phyloP scores from a whole-genome alignment of 2,113 vertebrate species.

The Notiomystis cincta region DNA sequence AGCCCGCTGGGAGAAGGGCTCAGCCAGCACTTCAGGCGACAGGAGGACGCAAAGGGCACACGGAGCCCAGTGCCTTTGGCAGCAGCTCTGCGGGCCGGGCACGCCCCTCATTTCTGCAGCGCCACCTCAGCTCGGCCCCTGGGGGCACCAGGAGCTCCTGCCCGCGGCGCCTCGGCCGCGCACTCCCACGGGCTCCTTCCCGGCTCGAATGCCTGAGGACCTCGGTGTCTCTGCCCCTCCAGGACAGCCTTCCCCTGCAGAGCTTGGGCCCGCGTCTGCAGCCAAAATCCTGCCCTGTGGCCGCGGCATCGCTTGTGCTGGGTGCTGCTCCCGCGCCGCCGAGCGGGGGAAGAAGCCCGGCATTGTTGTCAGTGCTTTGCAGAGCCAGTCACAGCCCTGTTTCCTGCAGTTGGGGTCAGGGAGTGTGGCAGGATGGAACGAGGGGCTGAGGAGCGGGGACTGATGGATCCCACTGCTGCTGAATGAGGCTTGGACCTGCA shows the following conservation, averaged over 20 bases:
- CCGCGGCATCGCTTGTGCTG: not conserved
- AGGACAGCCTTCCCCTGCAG: not conserved
- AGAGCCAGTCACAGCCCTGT: constrained; percentile 29
- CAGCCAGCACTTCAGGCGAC: not conserved
- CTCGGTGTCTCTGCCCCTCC: not conserved
- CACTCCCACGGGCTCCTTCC: rapidly evolving
- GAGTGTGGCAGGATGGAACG: not conserved
- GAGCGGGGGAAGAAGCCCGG: not conserved
- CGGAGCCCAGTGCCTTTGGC: not conserved
- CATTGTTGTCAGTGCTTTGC: constrained; percentile 26
- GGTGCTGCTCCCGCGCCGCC: not conserved
- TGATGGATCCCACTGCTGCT: not conserved
- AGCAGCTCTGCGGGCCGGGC: not conserved
- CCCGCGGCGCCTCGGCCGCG: rapidly evolving
- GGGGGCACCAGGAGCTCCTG: not conserved
- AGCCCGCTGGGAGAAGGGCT: rapidly evolving
- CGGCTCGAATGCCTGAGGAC: not conserved
- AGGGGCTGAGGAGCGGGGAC: not conserved
- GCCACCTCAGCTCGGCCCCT: too few species aligned
- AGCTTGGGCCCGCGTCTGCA: not conserved
- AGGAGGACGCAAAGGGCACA: not conserved
- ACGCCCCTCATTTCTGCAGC: not conserved
- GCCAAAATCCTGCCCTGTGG: not conserved
- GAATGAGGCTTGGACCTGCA: not conserved
- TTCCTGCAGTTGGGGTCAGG: not conserved